Conservation (phyloP, 2,797 vertebrate species). For the Phataginus tricuspis region DNA sequence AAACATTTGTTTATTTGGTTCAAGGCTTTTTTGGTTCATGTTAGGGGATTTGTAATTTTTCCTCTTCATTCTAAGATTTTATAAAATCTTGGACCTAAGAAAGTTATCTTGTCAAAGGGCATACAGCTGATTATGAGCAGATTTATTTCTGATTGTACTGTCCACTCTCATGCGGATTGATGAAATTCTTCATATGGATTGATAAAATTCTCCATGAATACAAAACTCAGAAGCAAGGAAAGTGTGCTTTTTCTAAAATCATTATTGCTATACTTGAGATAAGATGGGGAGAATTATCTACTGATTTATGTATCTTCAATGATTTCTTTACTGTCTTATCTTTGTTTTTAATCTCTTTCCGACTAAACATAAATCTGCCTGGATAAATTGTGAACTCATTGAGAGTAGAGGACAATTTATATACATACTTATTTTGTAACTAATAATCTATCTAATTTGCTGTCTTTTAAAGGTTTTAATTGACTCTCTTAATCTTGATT, state of each 20-base stretch:
- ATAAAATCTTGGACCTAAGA: background rate
- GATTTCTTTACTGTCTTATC: background rate
- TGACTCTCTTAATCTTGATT: constrained; percentile 9
- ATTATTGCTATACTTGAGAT: background rate
- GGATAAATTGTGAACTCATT: background rate
- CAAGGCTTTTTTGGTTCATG: background rate
- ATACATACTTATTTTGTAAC: background rate
- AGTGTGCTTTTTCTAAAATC: background rate
- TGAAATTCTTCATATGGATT: background rate
- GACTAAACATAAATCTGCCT: background rate
- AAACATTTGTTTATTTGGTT: background rate
- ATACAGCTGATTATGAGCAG: background rate
- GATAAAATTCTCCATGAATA: background rate
- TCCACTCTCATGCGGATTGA: background rate
- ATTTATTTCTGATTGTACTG: background rate
- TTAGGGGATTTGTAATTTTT: background rate
- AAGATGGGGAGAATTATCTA: constrained; percentile 3
- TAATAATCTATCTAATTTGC: background rate
- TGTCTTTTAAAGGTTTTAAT: constrained; percentile 6
- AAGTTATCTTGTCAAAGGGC: background rate
- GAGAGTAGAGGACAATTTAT: background rate
- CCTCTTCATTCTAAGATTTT: background rate
- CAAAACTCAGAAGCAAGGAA: background rate
- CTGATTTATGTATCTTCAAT: background rate
- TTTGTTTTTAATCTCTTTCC: background rate